Conservation (phyloP, 2,888 invertebrate species). For the Drosophila paranaensis region DNA sequence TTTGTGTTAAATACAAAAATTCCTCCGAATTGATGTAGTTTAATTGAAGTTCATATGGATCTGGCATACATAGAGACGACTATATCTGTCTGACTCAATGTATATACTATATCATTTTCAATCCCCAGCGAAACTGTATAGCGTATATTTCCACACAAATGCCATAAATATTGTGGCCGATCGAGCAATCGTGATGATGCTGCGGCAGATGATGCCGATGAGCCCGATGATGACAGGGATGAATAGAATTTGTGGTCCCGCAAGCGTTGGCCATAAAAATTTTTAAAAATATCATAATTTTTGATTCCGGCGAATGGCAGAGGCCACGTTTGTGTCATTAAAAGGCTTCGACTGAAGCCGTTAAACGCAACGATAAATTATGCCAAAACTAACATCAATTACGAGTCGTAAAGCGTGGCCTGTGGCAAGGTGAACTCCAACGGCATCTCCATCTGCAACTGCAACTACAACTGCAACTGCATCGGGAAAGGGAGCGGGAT, state of each 20-base stretch:
- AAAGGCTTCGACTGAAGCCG: slow-evolving; percentile 80
- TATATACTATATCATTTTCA: not conserved
- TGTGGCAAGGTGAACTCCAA: slow-evolving; percentile 46
- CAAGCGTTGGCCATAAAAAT: slow-evolving; percentile 62
- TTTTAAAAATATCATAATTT: slow-evolving; percentile 80
- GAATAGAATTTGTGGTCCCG: slow-evolving; percentile 52
- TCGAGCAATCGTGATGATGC: slow-evolving; percentile 16
- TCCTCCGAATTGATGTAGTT: not conserved
- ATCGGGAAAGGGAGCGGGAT: slow-evolving; percentile 3
- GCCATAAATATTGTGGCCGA: slow-evolving; percentile 65
- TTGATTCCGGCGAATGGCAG: slow-evolving; percentile 63
- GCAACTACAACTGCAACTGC: slow-evolving; percentile 20
- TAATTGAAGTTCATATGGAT: not conserved
- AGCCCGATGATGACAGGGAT: slow-evolving; percentile 53
- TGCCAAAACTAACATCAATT: slow-evolving; percentile 82
- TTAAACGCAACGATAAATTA: slow-evolving; percentile 80
- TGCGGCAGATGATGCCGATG: slow-evolving; percentile 33
- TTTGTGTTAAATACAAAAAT: not conserved
- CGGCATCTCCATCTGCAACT: slow-evolving; percentile 21
- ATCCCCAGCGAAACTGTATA: not conserved
- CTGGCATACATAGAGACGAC: not conserved
- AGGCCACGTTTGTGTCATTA: slow-evolving; percentile 66
- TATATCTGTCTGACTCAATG: slow-evolving; percentile 1
- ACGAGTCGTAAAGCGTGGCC: slow-evolving; percentile 73
- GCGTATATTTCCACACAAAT: slow-evolving; percentile 56